Evolutionary conservation across 2,113 vertebrate genomes (phyloP), one percentile per base, ranked within the genome.

Genomic region (Osmerus mordax): DNA sequence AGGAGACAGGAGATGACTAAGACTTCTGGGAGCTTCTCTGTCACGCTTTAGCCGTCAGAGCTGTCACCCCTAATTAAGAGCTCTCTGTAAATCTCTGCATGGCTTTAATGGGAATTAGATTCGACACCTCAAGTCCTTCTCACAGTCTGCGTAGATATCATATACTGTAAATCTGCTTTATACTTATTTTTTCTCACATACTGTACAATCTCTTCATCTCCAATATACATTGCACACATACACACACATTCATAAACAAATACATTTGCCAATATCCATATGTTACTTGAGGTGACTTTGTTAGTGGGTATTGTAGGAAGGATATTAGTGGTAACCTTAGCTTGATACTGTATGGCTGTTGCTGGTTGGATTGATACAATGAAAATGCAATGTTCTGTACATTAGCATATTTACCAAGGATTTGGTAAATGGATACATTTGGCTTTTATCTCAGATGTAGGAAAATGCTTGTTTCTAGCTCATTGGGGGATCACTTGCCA

Each of bases 11-110:
- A 70, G 66, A 56, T 65, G 74, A 63, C 74, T 67, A 81, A 81
- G 36, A 51, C 67, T 71, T 74, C 76, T 67, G 65, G 74, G 69
- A 70, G 41, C n/a, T 9, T 70, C 56, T 21, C 64, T 16, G 19
- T 52, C 64, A 65, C 41, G 41, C 64, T 23, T 19, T 41, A 65
- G n/a, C 32, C 64, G 41, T 23, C 78, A 68, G 66, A 68, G 72
- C 82, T 84, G 84, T 86, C 81, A 80, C 65, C 54, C 77, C 70
- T 74, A 82, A 87, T 85, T 85, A 84, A 78, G 71, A 84, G 13
- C 61, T 54, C 52, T 73, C 56, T 81, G 72, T 72, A 81, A 86
- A 85, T 78, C 77, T 74, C 69, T 73, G 63, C 52, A 55, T 75
- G 72, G 72, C 70, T 84, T 76, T 84, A 78, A 77, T 67, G 81